Conservation (phyloP, 1,140 invertebrate species). For the Oncopeltus fasciatus region DNA sequence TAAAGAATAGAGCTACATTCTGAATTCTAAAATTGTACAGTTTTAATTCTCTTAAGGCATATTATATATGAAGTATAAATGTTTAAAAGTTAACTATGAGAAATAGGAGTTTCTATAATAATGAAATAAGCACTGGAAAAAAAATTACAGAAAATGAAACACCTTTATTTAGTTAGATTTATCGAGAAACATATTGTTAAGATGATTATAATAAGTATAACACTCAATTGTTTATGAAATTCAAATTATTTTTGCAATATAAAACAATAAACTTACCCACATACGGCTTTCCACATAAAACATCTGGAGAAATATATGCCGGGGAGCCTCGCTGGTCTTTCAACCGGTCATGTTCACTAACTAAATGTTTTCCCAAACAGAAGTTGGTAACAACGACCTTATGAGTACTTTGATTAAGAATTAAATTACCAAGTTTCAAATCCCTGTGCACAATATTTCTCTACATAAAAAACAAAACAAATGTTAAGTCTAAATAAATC, state of each 20-base stretch:
- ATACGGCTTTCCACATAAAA: slow-evolving; percentile 58
- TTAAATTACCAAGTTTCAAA: slow-evolving; percentile 66
- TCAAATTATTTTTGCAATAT: not conserved
- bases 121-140: too few species aligned
- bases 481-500: too few species aligned
- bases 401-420: slow-evolving; percentile 53
- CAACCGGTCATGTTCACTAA: slow-evolving; percentile 55
- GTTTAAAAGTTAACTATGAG: too few species aligned
- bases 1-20: too few species aligned
- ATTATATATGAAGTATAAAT: too few species aligned
- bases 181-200: not conserved
- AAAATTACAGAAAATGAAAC: not conserved
- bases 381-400: slow-evolving; percentile 67
- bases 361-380: slow-evolving; percentile 63
- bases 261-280: slow-evolving; percentile 33
- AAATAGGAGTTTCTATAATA: too few species aligned
- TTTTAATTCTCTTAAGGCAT: too few species aligned
- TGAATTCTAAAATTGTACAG: too few species aligned
- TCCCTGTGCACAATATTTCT: slow-evolving; percentile 71
- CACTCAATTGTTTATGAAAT: not conserved
- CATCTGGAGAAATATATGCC: slow-evolving; percentile 73
- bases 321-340: slow-evolving; percentile 71
- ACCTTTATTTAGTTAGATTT: not conserved
- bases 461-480: slow-evolving; percentile 34
- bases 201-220: not conserved